A percentile compares a stretch with the other conserved stretches of the same genome.
Conservation (phyloP, 2,797 vertebrate genomes). For the Mormyrus proboscirostris region DNA sequence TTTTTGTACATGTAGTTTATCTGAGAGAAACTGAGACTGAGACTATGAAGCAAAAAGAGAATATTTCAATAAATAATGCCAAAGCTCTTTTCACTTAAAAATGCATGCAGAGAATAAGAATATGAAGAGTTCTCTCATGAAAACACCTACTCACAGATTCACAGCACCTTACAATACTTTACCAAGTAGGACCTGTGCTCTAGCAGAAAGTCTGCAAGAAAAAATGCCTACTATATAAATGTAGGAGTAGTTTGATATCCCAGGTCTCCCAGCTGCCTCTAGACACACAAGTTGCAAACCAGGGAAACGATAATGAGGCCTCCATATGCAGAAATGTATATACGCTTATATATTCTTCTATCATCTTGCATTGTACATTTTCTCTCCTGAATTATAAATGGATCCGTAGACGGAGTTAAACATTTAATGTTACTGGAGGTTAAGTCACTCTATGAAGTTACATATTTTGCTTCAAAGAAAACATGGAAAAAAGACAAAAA, state of each 20-base stretch:
- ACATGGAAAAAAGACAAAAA: constrained; percentile 11
- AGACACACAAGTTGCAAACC: neutral
- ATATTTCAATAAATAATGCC: constrained; percentile 1
- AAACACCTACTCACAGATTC: neutral
- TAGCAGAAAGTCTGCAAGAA: constrained; percentile 3
- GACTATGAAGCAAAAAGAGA: neutral
- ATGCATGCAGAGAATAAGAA: neutral
- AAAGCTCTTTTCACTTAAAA: neutral
- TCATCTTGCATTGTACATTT: neutral
- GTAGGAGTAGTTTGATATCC: neutral
- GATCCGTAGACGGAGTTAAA: neutral
- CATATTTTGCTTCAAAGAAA: neutral
- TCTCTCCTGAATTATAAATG: neutral
- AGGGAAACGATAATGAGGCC: neutral
- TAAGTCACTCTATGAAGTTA: neutral
- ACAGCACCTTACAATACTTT: neutral
- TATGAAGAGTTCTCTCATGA: neutral
- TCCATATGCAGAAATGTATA: neutral
- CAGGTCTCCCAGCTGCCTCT: neutral
- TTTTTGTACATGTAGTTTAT: neutral
- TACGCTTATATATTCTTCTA: neutral
- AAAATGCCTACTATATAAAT: neutral
- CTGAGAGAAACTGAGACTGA: neutral
- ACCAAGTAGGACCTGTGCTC: neutral
- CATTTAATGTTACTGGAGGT: neutral